Conservation (phyloP, 2,888 invertebrate genomes). For the Chrysomela aeneicollis region DNA sequence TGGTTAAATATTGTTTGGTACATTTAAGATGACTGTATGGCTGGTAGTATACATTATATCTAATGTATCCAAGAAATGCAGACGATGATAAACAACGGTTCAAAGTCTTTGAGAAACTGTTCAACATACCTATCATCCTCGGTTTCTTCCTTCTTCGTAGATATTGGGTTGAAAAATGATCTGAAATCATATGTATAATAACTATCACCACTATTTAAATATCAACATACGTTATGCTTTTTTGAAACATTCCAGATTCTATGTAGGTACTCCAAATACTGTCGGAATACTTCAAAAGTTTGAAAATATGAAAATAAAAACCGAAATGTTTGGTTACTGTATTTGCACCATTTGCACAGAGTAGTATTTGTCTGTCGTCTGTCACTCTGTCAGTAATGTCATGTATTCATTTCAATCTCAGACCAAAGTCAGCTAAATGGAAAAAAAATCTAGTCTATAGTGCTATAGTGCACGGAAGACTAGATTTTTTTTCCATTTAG, state of each 20-base stretch:
- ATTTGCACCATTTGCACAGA: too few species aligned
- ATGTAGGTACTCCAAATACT: too few species aligned
- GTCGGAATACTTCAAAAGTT: too few species aligned
- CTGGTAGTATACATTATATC: not conserved
- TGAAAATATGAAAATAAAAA: not conserved
- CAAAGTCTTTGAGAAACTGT: slow-evolving; percentile 13
- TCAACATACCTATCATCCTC: slow-evolving; percentile 36
- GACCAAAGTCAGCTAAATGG: too few species aligned
- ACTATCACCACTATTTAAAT: slow-evolving; percentile 25
- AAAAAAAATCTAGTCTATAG: too few species aligned
- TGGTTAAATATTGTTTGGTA: not conserved
- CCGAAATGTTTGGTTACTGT: too few species aligned
- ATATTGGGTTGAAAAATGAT: slow-evolving; percentile 34
- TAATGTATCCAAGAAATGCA: not conserved
- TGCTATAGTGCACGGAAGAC: too few species aligned
- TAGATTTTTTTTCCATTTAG: too few species aligned
- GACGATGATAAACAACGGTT: not conserved
- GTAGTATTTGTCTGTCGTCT: too few species aligned
- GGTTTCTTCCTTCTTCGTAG: slow-evolving; percentile 24
- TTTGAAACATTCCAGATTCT: slow-evolving; percentile 51
- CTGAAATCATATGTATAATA: slow-evolving; percentile 29
- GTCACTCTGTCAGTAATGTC: too few species aligned
- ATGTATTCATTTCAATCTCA: too few species aligned
- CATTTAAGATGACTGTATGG: not conserved
- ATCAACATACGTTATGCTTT: slow-evolving; percentile 55